phyloP scores from a whole-genome alignment of 2,113 vertebrate genomes.

The Vulpes lagopus region DNA sequence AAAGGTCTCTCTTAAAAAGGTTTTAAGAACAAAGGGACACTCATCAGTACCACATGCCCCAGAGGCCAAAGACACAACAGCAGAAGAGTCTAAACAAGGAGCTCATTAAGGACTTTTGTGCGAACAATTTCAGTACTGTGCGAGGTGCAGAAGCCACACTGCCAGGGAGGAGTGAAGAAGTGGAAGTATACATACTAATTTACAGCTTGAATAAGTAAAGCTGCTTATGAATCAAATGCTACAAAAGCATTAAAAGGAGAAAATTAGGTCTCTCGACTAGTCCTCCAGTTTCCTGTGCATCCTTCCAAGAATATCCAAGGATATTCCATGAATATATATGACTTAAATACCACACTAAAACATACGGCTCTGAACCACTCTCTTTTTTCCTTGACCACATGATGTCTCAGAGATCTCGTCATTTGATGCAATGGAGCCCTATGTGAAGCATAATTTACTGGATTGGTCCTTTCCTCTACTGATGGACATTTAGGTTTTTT shows the following conservation, averaged over 20 bases:
- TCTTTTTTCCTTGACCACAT: not conserved
- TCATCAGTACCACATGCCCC: not conserved
- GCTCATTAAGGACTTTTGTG: not conserved
- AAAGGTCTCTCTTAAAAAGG: not conserved
- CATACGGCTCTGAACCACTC: not conserved
- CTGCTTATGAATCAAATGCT: not conserved
- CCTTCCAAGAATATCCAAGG: not conserved
- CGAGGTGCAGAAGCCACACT: not conserved
- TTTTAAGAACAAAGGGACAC: not conserved
- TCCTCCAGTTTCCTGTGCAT: not conserved
- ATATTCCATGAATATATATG: not conserved
- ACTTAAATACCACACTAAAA: not conserved
- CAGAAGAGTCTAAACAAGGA: not conserved
- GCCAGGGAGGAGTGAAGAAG: not conserved
- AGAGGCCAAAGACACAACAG: not conserved
- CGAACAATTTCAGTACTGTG: not conserved
- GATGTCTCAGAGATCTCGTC: not conserved
- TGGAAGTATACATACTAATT: not conserved
- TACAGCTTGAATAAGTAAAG: not conserved
- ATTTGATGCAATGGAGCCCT: not conserved
- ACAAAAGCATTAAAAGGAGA: not conserved
- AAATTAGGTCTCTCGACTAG: not conserved
- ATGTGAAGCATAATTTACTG: not conserved
- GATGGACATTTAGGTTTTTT: not conserved
- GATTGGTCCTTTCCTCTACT: not conserved